Evolutionary conservation across 2,888 invertebrate species (phyloP), one percentile per base, ranked within the genome.

Genomic region (Hypselothyrea guttata): DNA sequence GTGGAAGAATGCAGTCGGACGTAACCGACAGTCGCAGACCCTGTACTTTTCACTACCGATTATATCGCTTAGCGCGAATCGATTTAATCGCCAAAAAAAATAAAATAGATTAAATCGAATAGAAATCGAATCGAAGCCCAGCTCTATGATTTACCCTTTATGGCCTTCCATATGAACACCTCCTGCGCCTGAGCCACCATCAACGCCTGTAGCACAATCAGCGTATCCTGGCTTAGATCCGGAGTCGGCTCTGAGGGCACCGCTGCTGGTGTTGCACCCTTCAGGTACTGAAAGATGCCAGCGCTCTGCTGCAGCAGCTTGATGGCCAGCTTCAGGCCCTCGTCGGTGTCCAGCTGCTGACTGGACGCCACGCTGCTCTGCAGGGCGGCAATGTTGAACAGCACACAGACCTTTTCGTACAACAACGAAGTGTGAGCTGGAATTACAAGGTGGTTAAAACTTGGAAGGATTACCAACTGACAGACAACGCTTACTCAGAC

Each of bases 111-210:
- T n/a, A n/a, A n/a, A n/a, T n/a, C n/a, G n/a, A n/a, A n/a, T n/a
- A n/a, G n/a, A n/a, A n/a, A n/a, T n/a, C n/a, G n/a, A n/a, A n/a
- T n/a, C n/a, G n/a, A n/a, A n/a, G n/a, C n/a, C n/a, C n/a, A n/a
- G n/a, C n/a, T n/a, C n/a, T 8, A 9, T 18, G 0, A 35, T 28
- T 87, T 87, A 94, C 94, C 96, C 86, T 94, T 93, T 70, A 96
- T 95, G 47, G 98, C 98, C 91, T 99, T 99, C 87, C 95, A 93
- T 42, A 97, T 97, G 89, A 99, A 96, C 71, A 97, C 95, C 91
- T 99, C 99, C 91, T 99, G 99, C 7, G 98, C 99, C 91, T 99
- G 99, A 11, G 99, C 98, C 41, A 99, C 91, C 98, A 98, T 98
- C 45, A 99, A 91, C 42, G 95, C 92, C 48, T 95, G 92, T 16